Conservation (phyloP, 2,113 vertebrate species). For the Physeter macrocephalus region DNA sequence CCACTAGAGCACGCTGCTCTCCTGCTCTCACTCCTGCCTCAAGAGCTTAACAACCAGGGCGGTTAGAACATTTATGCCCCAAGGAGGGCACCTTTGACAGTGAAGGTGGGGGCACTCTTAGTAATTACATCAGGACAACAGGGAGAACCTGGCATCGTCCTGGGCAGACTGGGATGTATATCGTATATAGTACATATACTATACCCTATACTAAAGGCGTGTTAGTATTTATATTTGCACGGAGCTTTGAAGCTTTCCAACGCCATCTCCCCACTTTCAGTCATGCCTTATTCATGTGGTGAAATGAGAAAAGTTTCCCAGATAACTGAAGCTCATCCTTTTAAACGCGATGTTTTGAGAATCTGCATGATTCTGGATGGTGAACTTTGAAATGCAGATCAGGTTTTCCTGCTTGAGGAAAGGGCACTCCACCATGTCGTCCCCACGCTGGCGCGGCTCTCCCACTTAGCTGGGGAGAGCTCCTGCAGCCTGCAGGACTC, state of each 20-base stretch:
- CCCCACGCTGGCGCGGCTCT: background rate
- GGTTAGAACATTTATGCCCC: background rate
- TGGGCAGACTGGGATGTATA: background rate
- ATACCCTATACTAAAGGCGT: background rate
- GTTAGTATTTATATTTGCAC: background rate
- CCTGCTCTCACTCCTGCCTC: background rate
- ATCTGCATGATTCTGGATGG: background rate
- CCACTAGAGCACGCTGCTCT: accelerated
- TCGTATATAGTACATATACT: too few relatives aligned
- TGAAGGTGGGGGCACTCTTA: background rate
- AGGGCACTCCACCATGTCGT: too few relatives aligned
- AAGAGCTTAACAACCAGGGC: background rate
- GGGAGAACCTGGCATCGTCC: background rate
- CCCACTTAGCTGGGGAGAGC: background rate
- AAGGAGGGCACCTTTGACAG: background rate
- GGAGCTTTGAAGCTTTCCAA: background rate
- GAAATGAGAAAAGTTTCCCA: background rate
- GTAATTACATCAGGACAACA: background rate
- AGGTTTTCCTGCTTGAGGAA: background rate
- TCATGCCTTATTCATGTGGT: background rate
- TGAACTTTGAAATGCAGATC: background rate
- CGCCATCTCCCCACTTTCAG: background rate
- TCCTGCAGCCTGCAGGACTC: background rate
- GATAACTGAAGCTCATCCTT: background rate
- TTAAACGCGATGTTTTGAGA: background rate